Evolutionary conservation across 1,140 invertebrate genomes (phyloP).

Genomic region (Macrobrachium rosenbergii): DNA sequence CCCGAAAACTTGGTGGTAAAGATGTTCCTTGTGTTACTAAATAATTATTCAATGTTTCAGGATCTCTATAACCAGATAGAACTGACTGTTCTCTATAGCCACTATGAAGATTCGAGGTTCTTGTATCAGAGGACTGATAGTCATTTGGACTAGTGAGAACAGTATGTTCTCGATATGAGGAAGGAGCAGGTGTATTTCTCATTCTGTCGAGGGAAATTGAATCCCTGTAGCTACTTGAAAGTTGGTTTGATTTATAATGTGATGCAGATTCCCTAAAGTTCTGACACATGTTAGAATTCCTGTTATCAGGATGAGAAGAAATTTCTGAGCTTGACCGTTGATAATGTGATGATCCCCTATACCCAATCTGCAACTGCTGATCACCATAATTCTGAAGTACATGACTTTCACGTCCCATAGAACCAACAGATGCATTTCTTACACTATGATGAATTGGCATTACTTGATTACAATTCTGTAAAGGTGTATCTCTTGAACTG

Average conservation of each 20-base stretch:
- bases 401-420: constrained; percentile 19
- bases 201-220: constrained; percentile 12
- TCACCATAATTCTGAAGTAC: constrained; percentile 17
- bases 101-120: constrained; percentile 31
- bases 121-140: neutral
- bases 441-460: constrained; percentile 11
- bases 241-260: neutral
- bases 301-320: constrained; percentile 28
- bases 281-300: constrained; percentile 23
- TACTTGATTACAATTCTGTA: constrained; percentile 30
- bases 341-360: constrained; percentile 32
- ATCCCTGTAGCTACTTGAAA: constrained; percentile 31
- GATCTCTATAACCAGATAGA: neutral
- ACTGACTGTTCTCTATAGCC: constrained; percentile 29
- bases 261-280: constrained; percentile 26
- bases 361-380: constrained; percentile 34
- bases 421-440: constrained; percentile 28
- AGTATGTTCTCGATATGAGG: too few species aligned
- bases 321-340: constrained; percentile 26
- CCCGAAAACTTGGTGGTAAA: constrained; percentile 31
- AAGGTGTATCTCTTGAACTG: constrained; percentile 28
- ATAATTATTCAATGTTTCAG: neutral
- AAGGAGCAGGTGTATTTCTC: too few species aligned
- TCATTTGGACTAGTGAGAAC: too few species aligned
- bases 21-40: neutral